Evolutionary conservation across 2,113 vertebrate genomes (phyloP).

Genomic region (Maccullochella peelii): DNA sequence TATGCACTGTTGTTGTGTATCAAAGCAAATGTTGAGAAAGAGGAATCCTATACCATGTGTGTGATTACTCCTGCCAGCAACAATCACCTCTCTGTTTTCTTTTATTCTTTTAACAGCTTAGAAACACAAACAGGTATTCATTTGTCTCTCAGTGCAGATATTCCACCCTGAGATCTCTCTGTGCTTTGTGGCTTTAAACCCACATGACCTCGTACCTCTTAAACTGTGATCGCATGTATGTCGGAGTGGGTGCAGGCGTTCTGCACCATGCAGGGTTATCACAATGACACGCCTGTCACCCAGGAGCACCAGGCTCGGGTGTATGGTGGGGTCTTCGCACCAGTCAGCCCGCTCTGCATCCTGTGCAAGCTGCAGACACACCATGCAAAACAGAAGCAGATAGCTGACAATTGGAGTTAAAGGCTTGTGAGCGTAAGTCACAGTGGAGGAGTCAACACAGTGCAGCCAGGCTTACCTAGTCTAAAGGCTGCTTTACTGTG

Average conservation of each 20-base stretch:
- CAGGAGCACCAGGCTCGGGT: constrained; percentile 61
- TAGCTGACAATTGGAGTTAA: constrained; percentile 82
- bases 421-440: constrained; percentile 65
- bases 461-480: constrained; percentile 57
- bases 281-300: constrained; percentile 80
- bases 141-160: constrained; percentile 43
- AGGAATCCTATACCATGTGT: constrained; percentile 43
- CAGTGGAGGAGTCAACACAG: constrained; percentile 62
- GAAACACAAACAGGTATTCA: constrained; percentile 56
- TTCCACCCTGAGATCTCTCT: constrained; percentile 34
- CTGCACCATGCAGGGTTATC: constrained; percentile 71
- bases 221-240: constrained; percentile 64
- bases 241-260: constrained; percentile 56
- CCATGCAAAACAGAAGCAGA: constrained; percentile 77
- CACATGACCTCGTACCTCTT: constrained; percentile 56
- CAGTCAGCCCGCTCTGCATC: constrained; percentile 62
- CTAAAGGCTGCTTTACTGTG: constrained; percentile 46
- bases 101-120: constrained; percentile 39
- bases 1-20: constrained; percentile 62
- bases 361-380: constrained; percentile 59
- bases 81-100: constrained; percentile 32
- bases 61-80: constrained; percentile 46
- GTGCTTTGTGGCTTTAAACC: constrained; percentile 51
- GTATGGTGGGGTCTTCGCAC: constrained; percentile 63
- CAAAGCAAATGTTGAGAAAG: constrained; percentile 73